These are phyloP conservation scores for Gymnocheta viridis DNA, from an alignment of 2,888 invertebrate species.

Conservation along the genomic window DNA sequence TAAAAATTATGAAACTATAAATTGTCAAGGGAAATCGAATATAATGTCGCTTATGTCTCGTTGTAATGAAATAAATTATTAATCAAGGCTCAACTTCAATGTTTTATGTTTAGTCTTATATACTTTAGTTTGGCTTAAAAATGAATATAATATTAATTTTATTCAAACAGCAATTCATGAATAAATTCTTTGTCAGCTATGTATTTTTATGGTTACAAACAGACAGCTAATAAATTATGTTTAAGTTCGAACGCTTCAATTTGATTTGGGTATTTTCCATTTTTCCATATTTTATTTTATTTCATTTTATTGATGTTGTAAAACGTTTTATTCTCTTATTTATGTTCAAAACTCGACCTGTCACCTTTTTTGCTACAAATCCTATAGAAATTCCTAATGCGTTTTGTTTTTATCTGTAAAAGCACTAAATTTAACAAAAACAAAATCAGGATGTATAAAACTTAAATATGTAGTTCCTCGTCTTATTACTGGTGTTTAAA, in stretches of 20 bases:
- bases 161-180: too few species aligned
- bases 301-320: neutral
- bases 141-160: too few species aligned
- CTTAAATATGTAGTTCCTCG: neutral
- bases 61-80: too few species aligned
- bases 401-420: neutral
- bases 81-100: too few species aligned
- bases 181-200: neutral
- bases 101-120: too few species aligned
- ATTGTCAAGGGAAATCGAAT: too few species aligned
- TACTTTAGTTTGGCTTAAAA: too few species aligned
- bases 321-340: slow-evolving; percentile 22
- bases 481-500: neutral
- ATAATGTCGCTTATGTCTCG: too few species aligned
- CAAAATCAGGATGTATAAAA: neutral
- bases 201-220: neutral
- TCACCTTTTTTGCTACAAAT: neutral
- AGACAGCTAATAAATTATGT: slow-evolving; percentile 55
- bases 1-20: too few species aligned
- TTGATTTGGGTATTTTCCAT: slow-evolving; percentile 52
- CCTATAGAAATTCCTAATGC: neutral
- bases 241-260: slow-evolving; percentile 55
- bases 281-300: neutral
- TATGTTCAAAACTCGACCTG: neutral
- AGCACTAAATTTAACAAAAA: neutral